These are phyloP conservation scores for Toxonevra muliebris DNA, from an alignment of 2,888 invertebrate species.

Conservation along the genomic window DNA sequence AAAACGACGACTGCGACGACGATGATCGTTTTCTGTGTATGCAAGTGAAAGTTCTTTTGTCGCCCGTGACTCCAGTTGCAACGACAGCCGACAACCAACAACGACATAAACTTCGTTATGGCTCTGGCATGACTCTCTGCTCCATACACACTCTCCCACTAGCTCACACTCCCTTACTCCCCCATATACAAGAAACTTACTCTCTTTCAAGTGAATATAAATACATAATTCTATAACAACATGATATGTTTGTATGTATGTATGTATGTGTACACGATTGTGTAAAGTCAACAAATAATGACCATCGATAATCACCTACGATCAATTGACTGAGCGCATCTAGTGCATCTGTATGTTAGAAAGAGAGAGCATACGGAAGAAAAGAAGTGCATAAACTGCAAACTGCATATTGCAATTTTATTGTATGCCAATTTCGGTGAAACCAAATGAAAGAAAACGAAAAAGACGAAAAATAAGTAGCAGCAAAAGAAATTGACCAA, in stretches of 20 bases:
- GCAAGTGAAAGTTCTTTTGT: constrained; percentile 35
- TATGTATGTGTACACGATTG: constrained; percentile 18
- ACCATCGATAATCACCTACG: no score
- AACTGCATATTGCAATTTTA: no score
- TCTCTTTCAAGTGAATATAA: no score
- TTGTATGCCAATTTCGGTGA: no score
- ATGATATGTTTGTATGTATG: constrained; percentile 26
- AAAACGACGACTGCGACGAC: no score
- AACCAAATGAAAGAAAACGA: neutral
- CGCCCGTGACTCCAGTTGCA: constrained; percentile 33
- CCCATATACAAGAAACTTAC: neutral
- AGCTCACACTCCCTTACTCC: constrained; percentile 5
- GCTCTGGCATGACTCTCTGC: neutral
- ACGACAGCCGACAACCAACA: neutral
- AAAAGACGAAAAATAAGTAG: no score
- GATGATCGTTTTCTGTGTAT: constrained; percentile 16
- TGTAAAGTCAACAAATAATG: neutral
- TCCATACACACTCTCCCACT: constrained; percentile 9
- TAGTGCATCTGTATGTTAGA: neutral
- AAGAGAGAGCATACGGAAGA: constrained; percentile 3
- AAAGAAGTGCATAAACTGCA: neutral
- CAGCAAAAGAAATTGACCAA: no score
- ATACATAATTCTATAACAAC: constrained; percentile 29
- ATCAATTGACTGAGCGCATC: neutral
- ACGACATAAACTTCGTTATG: no score